Base-by-base conservation (phyloP, 2,797 vertebrate species). In the Melanotaenia trifasciata region DNA sequence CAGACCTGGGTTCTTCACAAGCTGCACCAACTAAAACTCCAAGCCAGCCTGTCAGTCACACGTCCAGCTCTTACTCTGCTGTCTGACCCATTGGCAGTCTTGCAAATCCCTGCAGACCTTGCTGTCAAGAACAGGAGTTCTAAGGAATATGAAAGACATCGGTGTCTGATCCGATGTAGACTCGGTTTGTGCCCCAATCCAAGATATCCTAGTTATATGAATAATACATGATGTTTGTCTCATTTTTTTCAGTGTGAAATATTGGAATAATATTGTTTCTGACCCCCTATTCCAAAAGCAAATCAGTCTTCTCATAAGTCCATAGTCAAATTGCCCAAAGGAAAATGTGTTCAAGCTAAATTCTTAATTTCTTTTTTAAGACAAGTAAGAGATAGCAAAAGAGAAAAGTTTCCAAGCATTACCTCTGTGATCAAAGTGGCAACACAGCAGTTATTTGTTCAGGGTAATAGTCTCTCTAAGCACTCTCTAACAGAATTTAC, bases 1-100 rank as follows among this genome's bases (percentile, higher is more conserved):
- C 72, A 81, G 38, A 50, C 63, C 60, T 22, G 8, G 47, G 38
- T 66, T 76, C 80, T 70, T 75, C 59, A 70, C 58, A 67, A 36
- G 64, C 53, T 74, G 47, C 58, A 58, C 51, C 72, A 76, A 84
- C 67, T 79, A 78, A 32, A 77, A 65, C 73, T 61, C 43, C 65
- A 73, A 74, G 60, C 61, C 67, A 35, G 62, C 74, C 87, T 90
- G 89, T 92, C 93, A 92, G 76, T 94, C 89, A 93, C 81, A 74
- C 63, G 50, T 67, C 50, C 16, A 59, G 80, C 75, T 68, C 79
- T 76, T 61, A 51, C 57, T 64, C 68, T 74, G 65, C 74, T 80
- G 65, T 62, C 76, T 83, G 86, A 90, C 84, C 89, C 72, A 58
- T 67, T 81, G 75, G 66, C 86, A 77, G 69, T 66, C 79, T 87